phyloP scores from a whole-genome alignment of 2,797 vertebrate species.

The Fistularia commersonii region DNA sequence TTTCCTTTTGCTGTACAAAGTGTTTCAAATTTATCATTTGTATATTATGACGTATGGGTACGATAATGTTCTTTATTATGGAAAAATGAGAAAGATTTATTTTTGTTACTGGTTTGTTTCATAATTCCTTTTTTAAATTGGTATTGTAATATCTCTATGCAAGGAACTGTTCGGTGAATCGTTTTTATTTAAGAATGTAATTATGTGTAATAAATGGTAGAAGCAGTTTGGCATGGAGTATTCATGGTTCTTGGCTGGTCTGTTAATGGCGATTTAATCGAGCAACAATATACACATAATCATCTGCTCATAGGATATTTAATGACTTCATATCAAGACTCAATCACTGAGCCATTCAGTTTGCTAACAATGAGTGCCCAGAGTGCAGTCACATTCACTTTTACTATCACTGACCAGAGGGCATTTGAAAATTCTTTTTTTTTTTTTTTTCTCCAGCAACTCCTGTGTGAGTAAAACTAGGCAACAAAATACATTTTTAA shows the following conservation, averaged over 20 bases:
- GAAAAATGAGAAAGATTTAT: conserved; percentile 92
- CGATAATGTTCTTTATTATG: conserved; percentile 99
- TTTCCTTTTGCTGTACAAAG: conserved; percentile 92
- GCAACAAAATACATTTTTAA: conserved; percentile 15
- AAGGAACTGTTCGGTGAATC: conserved; percentile 99
- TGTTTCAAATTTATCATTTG: conserved; percentile 98
- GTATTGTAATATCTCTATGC: conserved; percentile 99
- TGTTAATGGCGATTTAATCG: conserved; percentile 40
- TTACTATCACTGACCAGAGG: conserved; percentile 13
- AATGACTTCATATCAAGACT: conserved; percentile 49
- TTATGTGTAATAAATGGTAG: conserved; percentile 99
- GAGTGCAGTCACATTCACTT: conserved; percentile 15
- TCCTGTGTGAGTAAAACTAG: too few relatives aligned
- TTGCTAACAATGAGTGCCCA: conserved; percentile 23
- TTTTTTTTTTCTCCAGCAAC: too few relatives aligned
- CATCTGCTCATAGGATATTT: conserved; percentile 36
- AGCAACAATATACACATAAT: conserved; percentile 47
- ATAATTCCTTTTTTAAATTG: conserved; percentile 99
- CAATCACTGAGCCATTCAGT: conserved; percentile 52
- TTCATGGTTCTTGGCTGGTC: conserved; percentile 51
- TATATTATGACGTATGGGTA: conserved; percentile 98
- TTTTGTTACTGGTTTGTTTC: conserved; percentile 99
- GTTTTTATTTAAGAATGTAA: conserved; percentile 99
- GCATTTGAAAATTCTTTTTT: too few relatives aligned
- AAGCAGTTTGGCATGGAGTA: conserved; percentile 87